Conservation (phyloP, 2,888 invertebrate genomes). For the Acrocyrtus sp. region DNA sequence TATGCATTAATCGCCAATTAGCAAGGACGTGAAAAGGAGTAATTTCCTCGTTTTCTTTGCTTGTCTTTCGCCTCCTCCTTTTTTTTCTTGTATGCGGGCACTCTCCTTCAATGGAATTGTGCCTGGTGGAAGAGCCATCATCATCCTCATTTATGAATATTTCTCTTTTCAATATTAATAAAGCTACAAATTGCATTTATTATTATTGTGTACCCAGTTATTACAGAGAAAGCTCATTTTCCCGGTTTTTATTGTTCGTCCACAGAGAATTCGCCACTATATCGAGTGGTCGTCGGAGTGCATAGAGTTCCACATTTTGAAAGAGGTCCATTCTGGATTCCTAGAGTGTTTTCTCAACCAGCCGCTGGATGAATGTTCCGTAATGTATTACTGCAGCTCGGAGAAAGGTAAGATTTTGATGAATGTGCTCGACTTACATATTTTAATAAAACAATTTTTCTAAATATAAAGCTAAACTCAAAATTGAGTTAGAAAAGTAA, state of each 20-base stretch:
- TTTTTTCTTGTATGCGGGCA: too few species aligned
- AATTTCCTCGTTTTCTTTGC: conserved; percentile 30
- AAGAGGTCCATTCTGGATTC: conserved; percentile 78
- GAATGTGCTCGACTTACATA: too few species aligned
- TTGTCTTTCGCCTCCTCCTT: too few species aligned
- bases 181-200: too few species aligned
- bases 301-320: conserved; percentile 77
- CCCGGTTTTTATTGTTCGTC: conserved; percentile 2
- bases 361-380: conserved; percentile 57
- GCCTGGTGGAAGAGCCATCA: too few species aligned
- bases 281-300: conserved; percentile 81
- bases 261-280: conserved; percentile 74
- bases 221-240: conserved; percentile 5
- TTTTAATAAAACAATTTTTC: too few species aligned
- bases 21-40: conserved; percentile 31
- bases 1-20: conserved; percentile 51
- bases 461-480: too few species aligned
- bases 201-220: not conserved
- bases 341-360: conserved; percentile 74
- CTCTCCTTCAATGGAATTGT: too few species aligned
- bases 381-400: conserved; percentile 61
- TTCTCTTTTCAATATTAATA: too few species aligned
- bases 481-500: too few species aligned
- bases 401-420: conserved; percentile 56
- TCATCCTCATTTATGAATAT: too few species aligned